These are phyloP conservation scores for Drosophila azteca DNA, from an alignment of 1,140 invertebrate species.

Conservation along the genomic window DNA sequence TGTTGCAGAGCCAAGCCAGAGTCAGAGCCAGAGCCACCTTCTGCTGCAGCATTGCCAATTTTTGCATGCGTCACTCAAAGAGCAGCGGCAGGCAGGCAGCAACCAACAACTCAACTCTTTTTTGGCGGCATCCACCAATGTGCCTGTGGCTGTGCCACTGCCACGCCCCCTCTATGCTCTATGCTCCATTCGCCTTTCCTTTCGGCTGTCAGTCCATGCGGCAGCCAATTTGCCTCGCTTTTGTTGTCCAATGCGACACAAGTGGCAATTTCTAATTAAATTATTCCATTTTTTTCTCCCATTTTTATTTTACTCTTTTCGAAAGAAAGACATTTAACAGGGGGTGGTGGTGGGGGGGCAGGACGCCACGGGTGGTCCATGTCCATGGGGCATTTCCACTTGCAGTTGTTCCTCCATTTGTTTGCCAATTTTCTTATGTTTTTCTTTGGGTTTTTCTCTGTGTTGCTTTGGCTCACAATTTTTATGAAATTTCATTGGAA, in stretches of 20 bases:
- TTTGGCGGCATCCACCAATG: neutral
- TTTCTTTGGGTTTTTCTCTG: conserved; percentile 48
- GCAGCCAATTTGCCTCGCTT: conserved; percentile 76
- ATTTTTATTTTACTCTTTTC: conserved; percentile 18
- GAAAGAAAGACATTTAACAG: conserved; percentile 8
- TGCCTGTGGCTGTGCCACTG: neutral
- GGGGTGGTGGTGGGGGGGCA: neutral
- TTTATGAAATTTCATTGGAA: conserved; percentile 41
- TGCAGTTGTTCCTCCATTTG: conserved; percentile 32
- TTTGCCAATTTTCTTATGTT: conserved; percentile 67
- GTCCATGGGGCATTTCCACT: conserved; percentile 21
- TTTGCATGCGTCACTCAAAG: conserved; percentile 74
- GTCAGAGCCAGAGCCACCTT: conserved; percentile 11
- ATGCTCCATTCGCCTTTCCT: neutral
- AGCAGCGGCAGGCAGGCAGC: conserved; percentile 36
- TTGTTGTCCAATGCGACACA: conserved; percentile 78
- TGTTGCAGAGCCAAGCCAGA: neutral
- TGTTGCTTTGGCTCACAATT: conserved; percentile 11
- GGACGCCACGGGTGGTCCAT: conserved; percentile 35
- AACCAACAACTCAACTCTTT: conserved; percentile 64
- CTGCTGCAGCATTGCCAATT: conserved; percentile 59
- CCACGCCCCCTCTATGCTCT: conserved; percentile 1
- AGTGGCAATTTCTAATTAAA: conserved; percentile 82
- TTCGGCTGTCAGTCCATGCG: conserved; percentile 6
- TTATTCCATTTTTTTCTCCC: conserved; percentile 42